These are phyloP conservation scores for Drosophila koepferae DNA, from an alignment of 2,888 invertebrate genomes.

Conservation along the genomic window DNA sequence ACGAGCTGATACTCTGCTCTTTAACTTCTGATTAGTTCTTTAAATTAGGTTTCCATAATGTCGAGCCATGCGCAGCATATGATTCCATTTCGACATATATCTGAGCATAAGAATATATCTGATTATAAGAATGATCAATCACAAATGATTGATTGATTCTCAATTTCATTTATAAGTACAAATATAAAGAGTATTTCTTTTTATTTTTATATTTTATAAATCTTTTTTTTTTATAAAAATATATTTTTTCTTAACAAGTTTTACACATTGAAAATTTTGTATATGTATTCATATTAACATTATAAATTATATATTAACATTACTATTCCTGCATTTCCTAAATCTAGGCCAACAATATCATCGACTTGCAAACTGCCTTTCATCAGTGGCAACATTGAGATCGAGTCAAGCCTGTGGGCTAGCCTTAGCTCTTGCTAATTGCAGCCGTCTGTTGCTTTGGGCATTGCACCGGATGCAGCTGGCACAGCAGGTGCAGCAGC, in stretches of 20 bases:
- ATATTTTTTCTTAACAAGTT: too few relatives aligned
- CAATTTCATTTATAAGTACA: not conserved
- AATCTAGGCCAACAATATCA: not conserved
- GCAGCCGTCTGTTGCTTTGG: slow-evolving; percentile 36
- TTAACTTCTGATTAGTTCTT: not conserved
- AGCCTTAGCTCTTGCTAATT: slow-evolving; percentile 26
- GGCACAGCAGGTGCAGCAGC: slow-evolving; percentile 5
- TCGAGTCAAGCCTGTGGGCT: not conserved
- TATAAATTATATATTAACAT: too few relatives aligned
- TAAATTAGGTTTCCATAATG: not conserved
- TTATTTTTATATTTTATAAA: too few relatives aligned
- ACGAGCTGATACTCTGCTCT: not conserved
- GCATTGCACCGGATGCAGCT: slow-evolving; percentile 20
- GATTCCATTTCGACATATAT: not conserved
- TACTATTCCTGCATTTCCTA: too few relatives aligned
- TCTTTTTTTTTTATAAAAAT: not conserved
- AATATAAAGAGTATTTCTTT: not conserved
- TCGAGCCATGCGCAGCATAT: too few relatives aligned
- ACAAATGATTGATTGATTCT: not conserved
- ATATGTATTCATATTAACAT: too few relatives aligned
- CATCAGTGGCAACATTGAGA: too few relatives aligned
- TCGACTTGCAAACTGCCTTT: not conserved
- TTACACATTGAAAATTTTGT: too few relatives aligned
- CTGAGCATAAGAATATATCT: not conserved
- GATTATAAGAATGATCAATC: not conserved